Evolutionary conservation across 2,113 vertebrate species (phyloP), one percentile per base, ranked within the genome.

Genomic region (Mixornis gularis): DNA sequence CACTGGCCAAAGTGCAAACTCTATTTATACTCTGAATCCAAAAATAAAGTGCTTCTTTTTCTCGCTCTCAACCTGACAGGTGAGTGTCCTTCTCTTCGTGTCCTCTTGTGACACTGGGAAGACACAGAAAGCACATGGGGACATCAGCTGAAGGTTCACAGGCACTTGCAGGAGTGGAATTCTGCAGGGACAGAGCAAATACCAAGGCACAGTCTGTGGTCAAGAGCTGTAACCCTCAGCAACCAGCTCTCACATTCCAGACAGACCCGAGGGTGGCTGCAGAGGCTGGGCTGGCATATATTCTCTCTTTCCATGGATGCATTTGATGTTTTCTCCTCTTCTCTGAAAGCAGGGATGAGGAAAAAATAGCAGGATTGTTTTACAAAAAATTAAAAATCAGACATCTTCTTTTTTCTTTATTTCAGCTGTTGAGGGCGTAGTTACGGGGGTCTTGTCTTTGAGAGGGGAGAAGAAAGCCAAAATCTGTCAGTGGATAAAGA

Each of bases 141-240:
- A 18, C 60, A 70, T 34, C 48, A 55, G 3, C 1, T 78, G 81
- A 66, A 51, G 32, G 14, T 38, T 85, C 59, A 18, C 17, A 46
- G 65, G 27, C 21, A 49, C 20, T 10, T 63, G 27, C n/a, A 64
- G 60, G 59, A 70, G 32, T 51, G 60, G 44, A 70, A 46, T 59
- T 44, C 59, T 83, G 7, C 30, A 63, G 30, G 70, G 56, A 36
- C 18, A 51, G 52, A 63, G 70, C 55, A 66, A 53, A 88, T 13
- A 34, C 19, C 43, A 25, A 2, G 38, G 15, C 30, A 36, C 0
- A 0, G 17, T 84, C 34, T 1, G 2, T 29, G n/a, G 20, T 17
- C 26, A 65, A 3, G 14, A 10, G 53, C 44, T 74, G 62, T 20
- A 38, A 34, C 46, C 17, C 22, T 30, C 9, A 10, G 27, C 49